These are phyloP conservation scores for Ceratina japonica DNA, from an alignment of 1,140 invertebrate species.

Conservation along the genomic window DNA sequence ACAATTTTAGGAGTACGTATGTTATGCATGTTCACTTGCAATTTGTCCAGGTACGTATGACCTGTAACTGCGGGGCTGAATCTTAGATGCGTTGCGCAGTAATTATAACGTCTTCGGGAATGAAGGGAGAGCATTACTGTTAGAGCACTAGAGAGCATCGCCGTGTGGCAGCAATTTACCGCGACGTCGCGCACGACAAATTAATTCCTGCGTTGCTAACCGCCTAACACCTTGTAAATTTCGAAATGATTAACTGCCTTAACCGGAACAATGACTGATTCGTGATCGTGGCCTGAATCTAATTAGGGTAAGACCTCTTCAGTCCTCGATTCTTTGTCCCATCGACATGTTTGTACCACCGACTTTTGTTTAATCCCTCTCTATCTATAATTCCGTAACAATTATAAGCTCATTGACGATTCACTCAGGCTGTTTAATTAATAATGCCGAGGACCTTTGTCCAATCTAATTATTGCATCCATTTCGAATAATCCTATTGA, in stretches of 20 bases:
- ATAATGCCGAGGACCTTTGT: background rate
- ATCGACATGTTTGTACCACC: background rate
- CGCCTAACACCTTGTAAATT: slow-evolving; percentile 71
- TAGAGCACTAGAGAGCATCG: slow-evolving; percentile 52
- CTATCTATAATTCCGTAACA: too few species aligned
- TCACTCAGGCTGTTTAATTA: background rate
- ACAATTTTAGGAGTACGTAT: background rate
- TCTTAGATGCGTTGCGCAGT: slow-evolving; percentile 27
- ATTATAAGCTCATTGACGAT: background rate
- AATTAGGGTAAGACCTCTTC: slow-evolving; percentile 2
- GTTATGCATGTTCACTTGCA: background rate
- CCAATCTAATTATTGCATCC: background rate
- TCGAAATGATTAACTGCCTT: slow-evolving; percentile 69
- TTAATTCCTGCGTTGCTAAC: slow-evolving; percentile 71
- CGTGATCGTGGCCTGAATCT: slow-evolving; percentile 16
- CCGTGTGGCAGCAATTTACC: slow-evolving; percentile 69
- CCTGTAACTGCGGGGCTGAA: background rate
- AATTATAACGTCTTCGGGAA: slow-evolving; percentile 33
- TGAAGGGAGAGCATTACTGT: slow-evolving; percentile 49
- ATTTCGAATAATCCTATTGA: slow-evolving; percentile 9
- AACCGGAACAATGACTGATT: slow-evolving; percentile 62
- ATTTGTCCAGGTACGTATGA: background rate
- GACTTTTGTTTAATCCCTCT: too few species aligned
- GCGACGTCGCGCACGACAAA: slow-evolving; percentile 73
- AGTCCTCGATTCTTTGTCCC: too few species aligned